These are phyloP conservation scores for Gephyroberyx darwinii DNA, from an alignment of 2,797 vertebrate genomes.

Conservation along the genomic window DNA sequence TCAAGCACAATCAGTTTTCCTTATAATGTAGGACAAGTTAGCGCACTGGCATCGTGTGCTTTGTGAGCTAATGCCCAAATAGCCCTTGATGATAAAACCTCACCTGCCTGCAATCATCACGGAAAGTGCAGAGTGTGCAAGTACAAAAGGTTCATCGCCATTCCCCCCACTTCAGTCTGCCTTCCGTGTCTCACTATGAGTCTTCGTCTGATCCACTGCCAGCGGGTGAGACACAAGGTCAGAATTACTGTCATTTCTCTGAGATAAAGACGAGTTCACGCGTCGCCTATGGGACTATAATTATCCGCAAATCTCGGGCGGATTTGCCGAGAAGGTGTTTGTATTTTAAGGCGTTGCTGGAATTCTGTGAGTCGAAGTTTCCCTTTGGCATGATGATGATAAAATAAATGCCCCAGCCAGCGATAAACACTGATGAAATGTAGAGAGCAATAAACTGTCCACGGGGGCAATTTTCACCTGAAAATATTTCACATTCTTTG, in stretches of 20 bases:
- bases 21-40: slow-evolving; percentile 1
- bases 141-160: slow-evolving; percentile 4
- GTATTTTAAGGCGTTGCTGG: slow-evolving; percentile 3
- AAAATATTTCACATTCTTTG: slow-evolving; percentile 22
- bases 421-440: slow-evolving; percentile 29
- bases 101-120: slow-evolving; percentile 26
- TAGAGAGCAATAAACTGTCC: slow-evolving; percentile 9
- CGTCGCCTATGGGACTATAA: background rate
- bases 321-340: slow-evolving; percentile 20
- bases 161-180: background rate
- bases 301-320: slow-evolving; percentile 22
- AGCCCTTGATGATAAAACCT: slow-evolving; percentile 35
- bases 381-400: slow-evolving; percentile 12
- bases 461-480: background rate
- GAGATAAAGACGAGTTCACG: slow-evolving; percentile 12
- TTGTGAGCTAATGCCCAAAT: slow-evolving; percentile 27
- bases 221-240: slow-evolving; percentile 34
- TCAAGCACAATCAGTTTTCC: slow-evolving; percentile 22
- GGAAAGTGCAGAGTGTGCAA: slow-evolving; percentile 6
- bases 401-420: slow-evolving; percentile 36
- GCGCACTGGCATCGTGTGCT: background rate
- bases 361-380: background rate
- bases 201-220: background rate
- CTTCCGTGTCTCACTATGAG: slow-evolving; percentile 1
- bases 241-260: slow-evolving; percentile 1